Evolutionary conservation across 2,888 invertebrate genomes (phyloP).

Genomic region (Chorisops tibialis): DNA sequence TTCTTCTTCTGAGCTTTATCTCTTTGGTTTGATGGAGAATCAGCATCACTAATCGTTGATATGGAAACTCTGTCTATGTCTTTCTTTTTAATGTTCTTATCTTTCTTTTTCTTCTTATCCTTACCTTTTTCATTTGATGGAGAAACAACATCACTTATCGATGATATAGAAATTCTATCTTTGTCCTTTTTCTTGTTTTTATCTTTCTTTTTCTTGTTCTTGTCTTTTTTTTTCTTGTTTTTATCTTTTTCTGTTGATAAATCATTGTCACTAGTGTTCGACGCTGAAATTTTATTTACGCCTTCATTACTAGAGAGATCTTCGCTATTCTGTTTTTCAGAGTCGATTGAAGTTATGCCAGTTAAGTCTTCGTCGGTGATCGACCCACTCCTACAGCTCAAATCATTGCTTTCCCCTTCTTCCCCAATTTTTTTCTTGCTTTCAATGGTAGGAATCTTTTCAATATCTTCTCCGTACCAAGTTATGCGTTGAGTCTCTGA

Average conservation of each 20-base stretch:
- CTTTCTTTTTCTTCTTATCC: neutral
- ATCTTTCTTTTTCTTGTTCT: neutral
- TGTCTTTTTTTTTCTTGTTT: neutral
- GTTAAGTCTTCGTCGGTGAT: too few species aligned
- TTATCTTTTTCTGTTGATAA: neutral
- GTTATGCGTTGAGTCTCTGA: conserved; percentile 33
- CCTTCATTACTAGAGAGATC: neutral
- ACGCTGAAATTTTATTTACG: neutral
- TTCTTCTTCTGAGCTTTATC: neutral
- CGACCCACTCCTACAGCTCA: neutral
- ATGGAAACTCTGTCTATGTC: neutral
- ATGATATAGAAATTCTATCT: neutral
- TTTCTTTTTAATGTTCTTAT: neutral
- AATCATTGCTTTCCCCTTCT: neutral
- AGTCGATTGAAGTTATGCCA: too few species aligned
- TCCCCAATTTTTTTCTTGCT: conserved; percentile 7
- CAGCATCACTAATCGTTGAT: too few species aligned
- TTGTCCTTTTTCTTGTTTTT: neutral
- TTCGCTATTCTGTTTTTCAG: conserved; percentile 5
- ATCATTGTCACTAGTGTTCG: too few species aligned
- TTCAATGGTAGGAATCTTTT: neutral
- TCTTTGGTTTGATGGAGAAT: neutral
- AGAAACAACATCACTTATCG: neutral
- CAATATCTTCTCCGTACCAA: conserved; percentile 15
- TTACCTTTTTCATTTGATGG: neutral